Evolutionary conservation across 2,113 vertebrate genomes (phyloP).

Genomic region (Entomyzon cyanotis): DNA sequence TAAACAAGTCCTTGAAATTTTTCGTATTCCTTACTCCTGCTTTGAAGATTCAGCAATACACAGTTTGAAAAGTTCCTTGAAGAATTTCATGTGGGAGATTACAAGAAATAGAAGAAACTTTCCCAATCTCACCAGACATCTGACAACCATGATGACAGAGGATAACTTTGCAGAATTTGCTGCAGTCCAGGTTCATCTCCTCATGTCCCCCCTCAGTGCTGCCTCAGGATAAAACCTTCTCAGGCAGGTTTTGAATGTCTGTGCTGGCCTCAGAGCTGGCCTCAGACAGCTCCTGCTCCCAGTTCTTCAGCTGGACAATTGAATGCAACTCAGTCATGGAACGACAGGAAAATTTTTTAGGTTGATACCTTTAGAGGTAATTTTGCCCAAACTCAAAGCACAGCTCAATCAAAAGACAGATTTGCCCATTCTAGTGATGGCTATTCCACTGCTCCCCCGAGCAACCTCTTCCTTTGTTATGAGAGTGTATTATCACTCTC

Average conservation of each 20-base stretch:
- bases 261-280: not conserved
- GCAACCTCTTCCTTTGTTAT: not conserved
- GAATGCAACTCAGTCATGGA: not conserved
- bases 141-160: not conserved
- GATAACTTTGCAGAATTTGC: not conserved
- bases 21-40: not conserved
- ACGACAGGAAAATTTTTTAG: not conserved
- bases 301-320: not conserved
- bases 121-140: not conserved
- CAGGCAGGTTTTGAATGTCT: not conserved
- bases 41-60: not conserved
- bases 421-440: not conserved
- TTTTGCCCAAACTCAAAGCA: not conserved
- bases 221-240: not conserved
- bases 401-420: not conserved
- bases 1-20: not conserved
- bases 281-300: not conserved
- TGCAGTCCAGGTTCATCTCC: not conserved
- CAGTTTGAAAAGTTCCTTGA: not conserved
- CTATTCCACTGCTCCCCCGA: not conserved
- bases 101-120: not conserved
- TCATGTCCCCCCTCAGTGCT: accelerated
- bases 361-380: not conserved
- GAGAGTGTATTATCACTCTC: not conserved
- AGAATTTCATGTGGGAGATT: not conserved